These are phyloP conservation scores for Ptychobarbus kaznakovi DNA, from an alignment of 2,797 vertebrate genomes.

Conservation along the genomic window DNA sequence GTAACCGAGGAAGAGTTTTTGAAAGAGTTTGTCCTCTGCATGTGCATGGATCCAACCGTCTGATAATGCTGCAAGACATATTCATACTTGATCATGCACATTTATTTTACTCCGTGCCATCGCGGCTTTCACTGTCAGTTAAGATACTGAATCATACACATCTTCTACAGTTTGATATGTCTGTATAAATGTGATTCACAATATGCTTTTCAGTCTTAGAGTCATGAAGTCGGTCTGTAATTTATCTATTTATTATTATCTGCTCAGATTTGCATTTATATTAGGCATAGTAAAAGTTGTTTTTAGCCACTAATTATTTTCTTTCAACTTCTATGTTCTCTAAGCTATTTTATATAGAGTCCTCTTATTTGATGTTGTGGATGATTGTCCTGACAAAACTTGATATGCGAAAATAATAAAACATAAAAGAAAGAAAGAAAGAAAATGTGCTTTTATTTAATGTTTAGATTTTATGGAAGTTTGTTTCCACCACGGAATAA, in stretches of 20 bases:
- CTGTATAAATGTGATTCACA: no score
- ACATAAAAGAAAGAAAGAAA: no score
- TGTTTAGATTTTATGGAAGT: background rate
- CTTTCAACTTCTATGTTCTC: no score
- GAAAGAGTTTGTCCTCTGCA: slow-evolving; percentile 86
- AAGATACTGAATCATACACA: background rate
- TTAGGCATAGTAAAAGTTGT: background rate
- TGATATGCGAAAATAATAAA: no score
- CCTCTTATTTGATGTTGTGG: background rate
- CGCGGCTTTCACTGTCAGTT: background rate
- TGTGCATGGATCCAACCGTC: slow-evolving; percentile 71
- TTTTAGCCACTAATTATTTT: background rate
- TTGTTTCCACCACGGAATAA: no score
- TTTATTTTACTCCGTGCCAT: background rate
- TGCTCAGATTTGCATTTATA: background rate
- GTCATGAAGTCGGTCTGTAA: background rate
- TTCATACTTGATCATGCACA: background rate
- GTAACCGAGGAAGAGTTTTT: slow-evolving; percentile 82
- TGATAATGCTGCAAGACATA: slow-evolving; percentile 56
- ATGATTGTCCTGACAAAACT: background rate
- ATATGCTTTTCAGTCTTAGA: background rate
- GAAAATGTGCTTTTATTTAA: background rate
- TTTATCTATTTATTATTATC: background rate
- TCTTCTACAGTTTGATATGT: background rate
- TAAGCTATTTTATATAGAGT: no score